These are phyloP conservation scores for Parazoanthus darwini DNA, from an alignment of 92 coral and sea anemone genomes.

Conservation along the genomic window DNA sequence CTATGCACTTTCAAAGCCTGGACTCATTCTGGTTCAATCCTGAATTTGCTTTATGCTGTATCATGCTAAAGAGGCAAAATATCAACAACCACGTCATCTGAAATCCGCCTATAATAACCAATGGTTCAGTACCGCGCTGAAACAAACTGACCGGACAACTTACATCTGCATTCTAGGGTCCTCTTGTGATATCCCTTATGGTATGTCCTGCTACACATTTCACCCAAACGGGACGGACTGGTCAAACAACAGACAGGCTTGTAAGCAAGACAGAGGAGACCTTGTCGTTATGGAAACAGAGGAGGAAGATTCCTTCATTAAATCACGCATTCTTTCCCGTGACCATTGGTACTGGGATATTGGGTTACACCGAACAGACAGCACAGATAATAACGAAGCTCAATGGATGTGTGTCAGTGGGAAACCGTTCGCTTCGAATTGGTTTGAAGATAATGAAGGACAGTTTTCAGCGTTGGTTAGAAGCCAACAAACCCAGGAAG, in stretches of 20 bases:
- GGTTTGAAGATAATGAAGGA: neutral
- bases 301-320: slow-evolving; percentile 8
- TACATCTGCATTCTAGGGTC: neutral
- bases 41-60: no score
- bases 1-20: no score
- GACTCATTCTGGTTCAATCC: no score
- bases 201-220: neutral
- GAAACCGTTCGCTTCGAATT: neutral
- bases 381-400: neutral
- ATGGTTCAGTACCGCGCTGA: neutral
- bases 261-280: neutral
- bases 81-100: no score
- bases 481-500: neutral
- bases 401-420: neutral
- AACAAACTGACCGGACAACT: neutral
- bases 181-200: slow-evolving; percentile 1
- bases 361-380: neutral
- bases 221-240: slow-evolving; percentile 13
- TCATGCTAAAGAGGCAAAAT: no score
- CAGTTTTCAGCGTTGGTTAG: neutral
- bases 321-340: neutral
- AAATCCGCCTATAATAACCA: no score
- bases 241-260: neutral
- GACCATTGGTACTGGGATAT: neutral
- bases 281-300: slow-evolving; percentile 22